Evolutionary conservation across 1,140 invertebrate species (phyloP), one percentile per base, ranked within the genome.

Genomic region (Cydia pomonella): DNA sequence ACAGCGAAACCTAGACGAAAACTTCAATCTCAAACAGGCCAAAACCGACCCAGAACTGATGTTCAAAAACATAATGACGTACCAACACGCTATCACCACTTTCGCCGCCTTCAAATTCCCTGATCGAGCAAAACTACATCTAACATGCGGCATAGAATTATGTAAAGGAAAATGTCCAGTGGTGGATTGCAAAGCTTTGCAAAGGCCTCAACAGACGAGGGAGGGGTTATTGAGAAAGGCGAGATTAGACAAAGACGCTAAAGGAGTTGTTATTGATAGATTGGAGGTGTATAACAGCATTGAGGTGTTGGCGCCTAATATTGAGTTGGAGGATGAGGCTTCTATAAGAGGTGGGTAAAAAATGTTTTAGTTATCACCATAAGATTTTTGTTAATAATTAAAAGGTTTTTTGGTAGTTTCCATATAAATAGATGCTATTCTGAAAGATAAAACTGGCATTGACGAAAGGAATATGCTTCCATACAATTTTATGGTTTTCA

Each of bases 41-140:
- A 88, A 82, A 78, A 82, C 81, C 18, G 90, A 89, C 73, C 85
- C 88, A 10, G 88, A 92, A 1, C 80, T 86, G 59, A 83, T 88
- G 73, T 88, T 90, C 29, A 93, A 91, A 77, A 89, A 92, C 75
- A 91, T 94, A 12, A 94, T 94, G 94, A 92, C 92, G 4, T 94
- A 94, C 74, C 94, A 94, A 82, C 94, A 95, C 75, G 94, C 94
- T 41, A 90, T 93, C 16, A 94, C 96, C 0, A 95, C 94, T 38
- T 97, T 97, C 91, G 94, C 95, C 12, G 96, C 96, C 6, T 97
- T 97, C 81, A 97, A 97, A 83, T 97, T 97, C 91, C 96, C 96
- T 16, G 96, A 96, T 81, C 92, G 96, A 77, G 95, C 96, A 72
- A 94, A 95, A 73, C 87, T 97, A 12, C 96, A 97, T 88, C 92